Evolutionary conservation across 2,797 vertebrate species (phyloP), one percentile per base, ranked within the genome.

Genomic region (Sebastiscus tertius): DNA sequence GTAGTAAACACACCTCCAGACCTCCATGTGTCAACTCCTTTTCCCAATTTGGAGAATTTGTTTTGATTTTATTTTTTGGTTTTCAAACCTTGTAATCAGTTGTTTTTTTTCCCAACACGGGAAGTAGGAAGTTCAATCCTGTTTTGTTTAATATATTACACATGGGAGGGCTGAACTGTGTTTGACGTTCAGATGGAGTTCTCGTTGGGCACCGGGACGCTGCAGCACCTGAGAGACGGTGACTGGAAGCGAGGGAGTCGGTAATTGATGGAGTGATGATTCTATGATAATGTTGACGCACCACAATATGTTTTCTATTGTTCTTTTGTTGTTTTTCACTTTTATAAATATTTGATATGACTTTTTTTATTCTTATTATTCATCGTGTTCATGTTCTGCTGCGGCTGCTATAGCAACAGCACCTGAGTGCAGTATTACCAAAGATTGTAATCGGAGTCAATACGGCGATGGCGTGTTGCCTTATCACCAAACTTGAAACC

Each of bases 321-420:
- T 60, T 31, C 24, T 72, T 83, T 87, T 72, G 56, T 79, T 74
- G 60, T 94, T 95, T 95, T 94, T 89, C 94, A 95, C 92, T 96
- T 96, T 96, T 96, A 93, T 96, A 96, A 89, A 61, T 87, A 91
- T 90, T 90, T 93, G 75, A 92, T 94, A 91, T 79, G 79, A 84
- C 24, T 76, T 87, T 78, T 83, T 75, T 86, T 76, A 29, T 76
- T 46, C 31, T 42, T 75, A 77, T 86, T 67, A 69, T 52, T 52
- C 49, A 86, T 79, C 69, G 66, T 67, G 77, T 73, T 87, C 2
- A 10, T 88, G 75, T 87, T 72, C 22, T 86, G 83, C 78, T 87
- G 73, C 82, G 66, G 82, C 85, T 77, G 62, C 81, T 84, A 10
- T 39, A 75, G 81, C 71, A 73, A 59, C 73, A 71, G 79, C 84